Evolutionary conservation across 30 jellyfish, hydroid and myxozoan genomes (phyloP), one percentile per base, ranked within the genome.

Genomic region (Nemopilema nomurai): DNA sequence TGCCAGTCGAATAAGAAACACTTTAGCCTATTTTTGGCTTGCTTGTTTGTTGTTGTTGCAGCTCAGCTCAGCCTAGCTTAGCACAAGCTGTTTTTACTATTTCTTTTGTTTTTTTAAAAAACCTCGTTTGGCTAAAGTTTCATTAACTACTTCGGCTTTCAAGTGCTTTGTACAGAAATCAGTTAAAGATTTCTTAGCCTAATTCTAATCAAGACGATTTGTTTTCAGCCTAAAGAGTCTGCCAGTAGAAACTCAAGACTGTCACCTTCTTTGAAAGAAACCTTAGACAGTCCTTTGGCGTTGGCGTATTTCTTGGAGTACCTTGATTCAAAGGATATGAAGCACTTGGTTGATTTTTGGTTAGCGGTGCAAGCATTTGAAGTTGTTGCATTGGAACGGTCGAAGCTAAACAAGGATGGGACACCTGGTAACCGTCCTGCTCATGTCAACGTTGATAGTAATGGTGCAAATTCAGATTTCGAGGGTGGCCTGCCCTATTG

Each of bases 231-330:
- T 18, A 92, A 96, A 25, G 96, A 79, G 66, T 89, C 97, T 17
- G 32, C 67, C 23, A 74, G 62, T 29, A 65, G 72, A 87, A 78
- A 26, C 20, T 94, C 99, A 4, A 76, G 86, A 71, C 92, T 94
- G 27, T 72, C 85, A 1, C 97, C 97, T 22, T 24, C 95, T 23
- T 67, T 94, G 71, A 33, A 81, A 25, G 97, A 83, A 29, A 76
- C 77, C 49, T 66, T 94, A 23, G 72, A 85, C 62, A 85, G 90
- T 32, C 91, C 97, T 9, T 70, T 89, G 24, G 93, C 97, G 19
- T 75, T 94, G 71, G 97, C 97, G 29, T 94, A 94, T 78, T 94
- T 89, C 67, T 30, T 94, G 90, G 99, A 94, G 62, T 94, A 57
- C 74, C 90, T 94, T 52, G 85, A 80, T 3, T 68, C 75, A 28